These are phyloP conservation scores for Leptodactylus fallax DNA, from an alignment of 2,797 vertebrate genomes.

Conservation along the genomic window DNA sequence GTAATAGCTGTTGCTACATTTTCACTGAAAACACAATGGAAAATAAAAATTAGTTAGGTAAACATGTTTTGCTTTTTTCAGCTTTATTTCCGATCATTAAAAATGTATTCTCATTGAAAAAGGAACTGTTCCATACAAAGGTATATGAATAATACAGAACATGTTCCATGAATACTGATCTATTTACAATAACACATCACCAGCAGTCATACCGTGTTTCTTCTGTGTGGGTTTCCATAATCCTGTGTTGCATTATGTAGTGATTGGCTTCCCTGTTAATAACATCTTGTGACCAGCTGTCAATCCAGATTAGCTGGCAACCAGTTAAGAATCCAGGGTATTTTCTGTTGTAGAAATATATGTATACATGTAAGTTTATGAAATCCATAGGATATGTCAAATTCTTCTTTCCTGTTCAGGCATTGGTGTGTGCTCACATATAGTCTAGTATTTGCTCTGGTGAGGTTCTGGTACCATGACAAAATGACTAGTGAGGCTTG, in stretches of 20 bases:
- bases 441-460: too few relatives aligned
- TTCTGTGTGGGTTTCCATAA: conserved; percentile 54
- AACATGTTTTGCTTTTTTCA: conserved; percentile 19
- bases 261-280: conserved; percentile 55
- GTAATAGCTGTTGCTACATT: conserved; percentile 41
- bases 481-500: too few relatives aligned
- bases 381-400: background rate
- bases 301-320: conserved; percentile 63
- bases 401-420: background rate
- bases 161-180: conserved; percentile 34
- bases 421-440: background rate
- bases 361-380: background rate
- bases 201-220: conserved; percentile 45
- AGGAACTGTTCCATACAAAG: conserved; percentile 21
- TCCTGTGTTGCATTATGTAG: conserved; percentile 49
- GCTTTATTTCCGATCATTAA: conserved; percentile 29
- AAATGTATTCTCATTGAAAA: conserved; percentile 17
- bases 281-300: conserved; percentile 60
- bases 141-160: conserved; percentile 40
- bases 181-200: background rate
- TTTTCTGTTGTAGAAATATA: conserved; percentile 42
- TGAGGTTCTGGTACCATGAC: too few relatives aligned
- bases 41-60: conserved; percentile 3
- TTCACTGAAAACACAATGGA: conserved; percentile 38
- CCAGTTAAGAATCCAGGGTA: conserved; percentile 62